Conservation (phyloP, 2,888 invertebrate species). For the Acleris cristana region DNA sequence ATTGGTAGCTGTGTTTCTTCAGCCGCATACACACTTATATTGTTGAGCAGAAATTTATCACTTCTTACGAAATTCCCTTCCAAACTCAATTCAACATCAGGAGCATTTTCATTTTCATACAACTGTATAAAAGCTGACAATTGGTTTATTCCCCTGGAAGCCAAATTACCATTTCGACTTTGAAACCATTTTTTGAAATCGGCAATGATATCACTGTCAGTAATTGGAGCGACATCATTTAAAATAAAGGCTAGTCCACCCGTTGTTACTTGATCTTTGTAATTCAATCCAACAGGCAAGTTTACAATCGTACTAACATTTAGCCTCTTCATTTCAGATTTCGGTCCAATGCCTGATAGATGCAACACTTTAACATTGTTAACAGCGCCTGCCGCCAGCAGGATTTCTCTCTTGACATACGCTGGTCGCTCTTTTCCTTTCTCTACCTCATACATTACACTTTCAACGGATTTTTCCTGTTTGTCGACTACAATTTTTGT, state of each 20-base stretch:
- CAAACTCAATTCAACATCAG: conserved; percentile 72
- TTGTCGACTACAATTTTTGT: conserved; percentile 71
- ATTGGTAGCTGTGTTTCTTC: conserved; percentile 74
- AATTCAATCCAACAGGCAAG: conserved; percentile 73
- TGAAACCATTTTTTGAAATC: conserved; percentile 79
- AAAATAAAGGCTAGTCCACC: conserved; percentile 73
- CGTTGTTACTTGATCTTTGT: conserved; percentile 76
- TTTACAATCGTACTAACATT: conserved; percentile 65
- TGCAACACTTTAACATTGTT: conserved; percentile 75
- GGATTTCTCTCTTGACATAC: conserved; percentile 73
- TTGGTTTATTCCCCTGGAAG: conserved; percentile 76
- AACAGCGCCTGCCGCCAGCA: conserved; percentile 73
- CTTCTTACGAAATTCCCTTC: conserved; percentile 77
- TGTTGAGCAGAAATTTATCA: conserved; percentile 77
- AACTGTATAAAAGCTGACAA: conserved; percentile 75
- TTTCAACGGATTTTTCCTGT: conserved; percentile 70
- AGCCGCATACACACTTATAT: conserved; percentile 68
- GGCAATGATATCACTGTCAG: conserved; percentile 64
- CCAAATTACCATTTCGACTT: conserved; percentile 68
- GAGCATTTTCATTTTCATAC: conserved; percentile 72
- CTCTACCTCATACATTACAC: conserved; percentile 70
- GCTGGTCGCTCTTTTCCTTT: conserved; percentile 72
- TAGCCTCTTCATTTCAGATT: conserved; percentile 63
- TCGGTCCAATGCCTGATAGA: conserved; percentile 74
- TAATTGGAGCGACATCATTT: conserved; percentile 62